Percentiles rank a stretch among this genome's conserved stretches.
Evolutionary conservation across 2,888 invertebrate genomes (phyloP).

Genomic region (Antheraea assamensis): DNA sequence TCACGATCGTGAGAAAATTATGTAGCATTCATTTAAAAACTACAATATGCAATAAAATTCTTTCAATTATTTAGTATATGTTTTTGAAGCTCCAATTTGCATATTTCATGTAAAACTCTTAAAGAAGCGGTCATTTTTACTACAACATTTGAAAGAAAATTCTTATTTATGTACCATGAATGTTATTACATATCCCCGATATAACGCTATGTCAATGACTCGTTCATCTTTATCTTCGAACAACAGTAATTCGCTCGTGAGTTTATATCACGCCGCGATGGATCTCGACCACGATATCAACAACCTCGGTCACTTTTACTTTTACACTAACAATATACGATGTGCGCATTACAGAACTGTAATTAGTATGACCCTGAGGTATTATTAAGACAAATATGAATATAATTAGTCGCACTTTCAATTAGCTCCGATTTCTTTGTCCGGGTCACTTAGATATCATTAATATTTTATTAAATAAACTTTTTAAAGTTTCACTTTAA

Average conservation of each 20-base stretch:
- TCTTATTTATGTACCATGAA: not conserved
- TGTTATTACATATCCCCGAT: not conserved
- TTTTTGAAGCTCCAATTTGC: not conserved
- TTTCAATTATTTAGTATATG: not conserved
- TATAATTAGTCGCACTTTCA: not conserved
- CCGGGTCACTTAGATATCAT: not conserved
- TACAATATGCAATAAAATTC: no score
- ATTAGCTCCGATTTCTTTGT: not conserved
- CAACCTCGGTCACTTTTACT: conserved; percentile 60
- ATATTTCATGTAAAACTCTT: not conserved
- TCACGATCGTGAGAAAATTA: not conserved
- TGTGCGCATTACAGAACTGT: conserved; percentile 17
- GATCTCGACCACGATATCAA: conserved; percentile 57
- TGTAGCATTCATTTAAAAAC: not conserved
- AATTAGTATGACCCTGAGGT: conserved; percentile 20
- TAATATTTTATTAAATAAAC: not conserved
- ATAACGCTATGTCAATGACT: conserved; percentile 1
- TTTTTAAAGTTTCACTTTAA: not conserved
- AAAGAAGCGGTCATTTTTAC: not conserved
- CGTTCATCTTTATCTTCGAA: not conserved
- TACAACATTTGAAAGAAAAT: not conserved
- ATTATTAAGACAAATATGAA: conserved; percentile 11
- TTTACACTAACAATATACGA: conserved; percentile 36
- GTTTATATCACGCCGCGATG: conserved; percentile 40
- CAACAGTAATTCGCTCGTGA: conserved; percentile 25